Conservation (phyloP, 2,888 invertebrate species). For the Hecatera dysodea region DNA sequence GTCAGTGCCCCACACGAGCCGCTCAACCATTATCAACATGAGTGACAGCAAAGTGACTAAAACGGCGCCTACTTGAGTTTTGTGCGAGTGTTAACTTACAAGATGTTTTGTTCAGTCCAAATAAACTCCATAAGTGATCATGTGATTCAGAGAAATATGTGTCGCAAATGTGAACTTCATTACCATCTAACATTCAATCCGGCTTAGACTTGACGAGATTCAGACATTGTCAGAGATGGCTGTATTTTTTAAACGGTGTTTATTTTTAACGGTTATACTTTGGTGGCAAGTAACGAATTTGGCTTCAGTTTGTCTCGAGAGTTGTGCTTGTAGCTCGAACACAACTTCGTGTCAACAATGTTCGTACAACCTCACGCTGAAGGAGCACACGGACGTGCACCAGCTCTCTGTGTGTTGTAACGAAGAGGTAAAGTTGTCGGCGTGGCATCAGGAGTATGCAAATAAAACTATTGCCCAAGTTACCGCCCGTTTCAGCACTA, state of each 20-base stretch:
- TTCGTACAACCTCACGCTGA: slow-evolving; percentile 81
- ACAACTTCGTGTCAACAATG: slow-evolving; percentile 79
- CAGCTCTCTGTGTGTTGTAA: slow-evolving; percentile 79
- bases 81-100: slow-evolving; percentile 79
- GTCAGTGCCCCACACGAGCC: slow-evolving; percentile 60
- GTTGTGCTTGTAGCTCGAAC: slow-evolving; percentile 77
- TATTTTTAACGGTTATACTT: slow-evolving; percentile 81
- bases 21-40: slow-evolving; percentile 67
- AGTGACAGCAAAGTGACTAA: slow-evolving; percentile 74
- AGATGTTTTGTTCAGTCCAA: slow-evolving; percentile 79
- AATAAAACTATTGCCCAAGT: slow-evolving; percentile 83
- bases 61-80: slow-evolving; percentile 77
- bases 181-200: slow-evolving; percentile 84
- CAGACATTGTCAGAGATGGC: slow-evolving; percentile 80
- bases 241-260: slow-evolving; percentile 79
- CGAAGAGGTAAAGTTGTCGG: slow-evolving; percentile 70
- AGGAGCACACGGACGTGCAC: slow-evolving; percentile 76
- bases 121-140: slow-evolving; percentile 74
- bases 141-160: slow-evolving; percentile 77
- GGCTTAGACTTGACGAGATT: slow-evolving; percentile 74
- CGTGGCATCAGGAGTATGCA: slow-evolving; percentile 74
- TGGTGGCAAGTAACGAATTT: slow-evolving; percentile 81
- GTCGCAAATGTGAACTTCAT: slow-evolving; percentile 76
- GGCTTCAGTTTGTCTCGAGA: slow-evolving; percentile 79
- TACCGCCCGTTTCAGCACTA: slow-evolving; percentile 71